Conservation (phyloP, 2,797 vertebrate genomes). For the Alcedo atthis region DNA sequence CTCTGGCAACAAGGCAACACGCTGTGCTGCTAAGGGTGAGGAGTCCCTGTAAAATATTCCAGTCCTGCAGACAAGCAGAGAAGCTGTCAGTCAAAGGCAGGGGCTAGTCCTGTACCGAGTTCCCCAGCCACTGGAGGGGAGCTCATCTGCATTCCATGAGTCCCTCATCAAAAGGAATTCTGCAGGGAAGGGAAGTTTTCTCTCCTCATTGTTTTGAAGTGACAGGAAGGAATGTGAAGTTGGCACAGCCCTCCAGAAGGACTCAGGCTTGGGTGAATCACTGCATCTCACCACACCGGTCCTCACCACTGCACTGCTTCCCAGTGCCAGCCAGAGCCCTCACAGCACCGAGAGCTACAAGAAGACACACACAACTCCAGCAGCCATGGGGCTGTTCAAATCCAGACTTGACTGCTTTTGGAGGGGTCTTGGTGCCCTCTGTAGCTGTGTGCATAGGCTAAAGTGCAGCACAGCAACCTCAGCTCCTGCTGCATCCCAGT, state of each 20-base stretch:
- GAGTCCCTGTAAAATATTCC: background rate
- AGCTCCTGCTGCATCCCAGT: background rate
- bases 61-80: background rate
- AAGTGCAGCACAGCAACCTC: background rate
- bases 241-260: background rate
- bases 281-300: background rate
- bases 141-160: background rate
- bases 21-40: background rate
- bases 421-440: background rate
- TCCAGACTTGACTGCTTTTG: background rate
- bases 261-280: background rate
- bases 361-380: background rate
- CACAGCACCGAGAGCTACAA: background rate
- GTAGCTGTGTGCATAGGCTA: background rate
- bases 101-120: background rate
- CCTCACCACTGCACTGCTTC: background rate
- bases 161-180: background rate
- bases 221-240: background rate
- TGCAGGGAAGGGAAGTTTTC: background rate
- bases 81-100: background rate
- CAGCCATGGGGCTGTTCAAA: rapidly evolving
- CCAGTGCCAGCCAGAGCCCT: background rate
- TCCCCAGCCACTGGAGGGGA: background rate
- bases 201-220: background rate
- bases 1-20: background rate